Evolutionary conservation across 1,140 invertebrate genomes (phyloP).

Genomic region (Drosophila aff.): DNA sequence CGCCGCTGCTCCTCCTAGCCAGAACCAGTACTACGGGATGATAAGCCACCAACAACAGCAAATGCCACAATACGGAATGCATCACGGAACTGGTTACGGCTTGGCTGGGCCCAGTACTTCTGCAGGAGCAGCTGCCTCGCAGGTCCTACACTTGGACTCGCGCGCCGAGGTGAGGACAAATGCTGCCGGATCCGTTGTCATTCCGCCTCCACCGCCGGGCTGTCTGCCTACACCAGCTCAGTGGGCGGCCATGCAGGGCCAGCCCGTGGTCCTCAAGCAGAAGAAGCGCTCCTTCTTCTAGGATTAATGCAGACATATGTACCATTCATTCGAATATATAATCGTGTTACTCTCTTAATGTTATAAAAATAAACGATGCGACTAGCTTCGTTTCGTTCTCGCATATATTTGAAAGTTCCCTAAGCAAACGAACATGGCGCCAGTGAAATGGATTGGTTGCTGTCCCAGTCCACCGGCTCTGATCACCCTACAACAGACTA

Average conservation of each 20-base stretch:
- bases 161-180: constrained; percentile 68
- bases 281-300: constrained; percentile 82
- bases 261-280: constrained; percentile 77
- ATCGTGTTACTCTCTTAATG: constrained; percentile 43
- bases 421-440: constrained; percentile 71
- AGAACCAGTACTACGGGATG: constrained; percentile 74
- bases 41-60: constrained; percentile 65
- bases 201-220: constrained; percentile 81
- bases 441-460: constrained; percentile 22
- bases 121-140: constrained; percentile 47
- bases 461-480: constrained; percentile 19
- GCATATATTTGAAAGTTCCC: constrained; percentile 80
- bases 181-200: constrained; percentile 54
- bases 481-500: constrained; percentile 49
- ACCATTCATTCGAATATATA: constrained; percentile 62
- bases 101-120: constrained; percentile 61
- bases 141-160: constrained; percentile 62
- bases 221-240: constrained; percentile 76
- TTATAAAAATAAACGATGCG: constrained; percentile 57
- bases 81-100: constrained; percentile 40
- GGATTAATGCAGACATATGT: constrained; percentile 12
- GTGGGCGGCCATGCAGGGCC: constrained; percentile 78
- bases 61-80: constrained; percentile 19
- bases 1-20: constrained; percentile 20
- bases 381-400: constrained; percentile 77